A percentile compares a stretch with the other conserved stretches of the same genome.
Evolutionary conservation across 2,113 vertebrate genomes (phyloP).

Genomic region (Anser brachyrhynchus): DNA sequence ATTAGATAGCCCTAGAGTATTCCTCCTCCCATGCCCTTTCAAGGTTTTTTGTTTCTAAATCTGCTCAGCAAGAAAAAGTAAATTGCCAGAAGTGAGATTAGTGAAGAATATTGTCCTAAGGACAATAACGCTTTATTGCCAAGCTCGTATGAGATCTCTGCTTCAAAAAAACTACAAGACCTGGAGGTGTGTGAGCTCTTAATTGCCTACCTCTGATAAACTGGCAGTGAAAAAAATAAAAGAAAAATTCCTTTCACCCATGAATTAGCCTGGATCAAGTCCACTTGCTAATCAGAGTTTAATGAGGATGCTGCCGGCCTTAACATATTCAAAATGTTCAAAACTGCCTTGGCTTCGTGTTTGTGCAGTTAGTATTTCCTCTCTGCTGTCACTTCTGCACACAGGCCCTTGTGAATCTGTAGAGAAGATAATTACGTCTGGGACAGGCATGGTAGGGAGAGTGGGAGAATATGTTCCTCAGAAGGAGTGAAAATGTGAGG

Average conservation of each 20-base stretch:
- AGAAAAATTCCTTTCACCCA: conserved; percentile 69
- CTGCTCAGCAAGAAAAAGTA: conserved; percentile 84
- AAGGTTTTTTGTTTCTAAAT: conserved; percentile 83
- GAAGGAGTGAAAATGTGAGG: neutral
- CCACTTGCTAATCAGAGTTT: conserved; percentile 85
- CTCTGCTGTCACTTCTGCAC: conserved; percentile 53
- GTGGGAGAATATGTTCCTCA: neutral
- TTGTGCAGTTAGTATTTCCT: conserved; percentile 64
- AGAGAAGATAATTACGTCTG: conserved; percentile 69
- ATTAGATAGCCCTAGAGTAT: conserved; percentile 80
- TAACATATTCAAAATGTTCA: conserved; percentile 69
- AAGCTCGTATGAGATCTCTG: conserved; percentile 75
- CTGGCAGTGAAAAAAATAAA: conserved; percentile 54
- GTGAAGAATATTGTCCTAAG: conserved; percentile 81
- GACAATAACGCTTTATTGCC: conserved; percentile 81
- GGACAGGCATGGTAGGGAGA: conserved; percentile 18
- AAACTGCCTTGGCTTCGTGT: conserved; percentile 63
- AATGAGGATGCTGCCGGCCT: conserved; percentile 78
- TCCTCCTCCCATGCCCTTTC: conserved; percentile 75
- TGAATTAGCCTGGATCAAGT: conserved; percentile 80
- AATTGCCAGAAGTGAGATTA: conserved; percentile 88
- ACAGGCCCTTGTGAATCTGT: conserved; percentile 18
- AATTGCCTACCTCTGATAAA: conserved; percentile 85
- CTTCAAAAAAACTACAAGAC: conserved; percentile 78
- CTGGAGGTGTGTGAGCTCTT: conserved; percentile 83